These are phyloP conservation scores for Calyptomena viridis DNA, from an alignment of 2,113 vertebrate species.

Conservation along the genomic window DNA sequence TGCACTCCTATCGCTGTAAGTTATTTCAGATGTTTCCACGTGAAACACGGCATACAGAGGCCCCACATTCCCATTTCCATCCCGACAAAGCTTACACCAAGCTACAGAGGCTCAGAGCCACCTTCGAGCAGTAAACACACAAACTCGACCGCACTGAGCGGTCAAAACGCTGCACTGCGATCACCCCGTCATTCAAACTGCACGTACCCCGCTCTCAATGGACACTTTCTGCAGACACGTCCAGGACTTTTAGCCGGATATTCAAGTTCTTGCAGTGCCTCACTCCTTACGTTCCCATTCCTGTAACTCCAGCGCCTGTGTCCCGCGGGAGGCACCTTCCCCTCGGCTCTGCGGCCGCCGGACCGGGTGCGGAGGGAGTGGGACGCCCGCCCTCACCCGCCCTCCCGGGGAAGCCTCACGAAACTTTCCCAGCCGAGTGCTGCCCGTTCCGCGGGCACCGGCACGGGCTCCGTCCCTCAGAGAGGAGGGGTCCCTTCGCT, in stretches of 20 bases:
- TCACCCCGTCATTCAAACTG: background rate
- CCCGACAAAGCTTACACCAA: background rate
- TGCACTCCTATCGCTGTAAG: fast-evolving
- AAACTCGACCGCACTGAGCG: fast-evolving
- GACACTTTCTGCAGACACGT: background rate
- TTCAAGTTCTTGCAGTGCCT: background rate
- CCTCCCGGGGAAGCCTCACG: background rate
- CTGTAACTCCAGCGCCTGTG: background rate
- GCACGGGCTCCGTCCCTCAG: background rate
- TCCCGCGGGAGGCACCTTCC: background rate
- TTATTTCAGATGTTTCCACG: background rate
- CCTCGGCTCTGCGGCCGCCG: background rate
- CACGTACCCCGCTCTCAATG: fast-evolving
- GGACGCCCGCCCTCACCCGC: background rate
- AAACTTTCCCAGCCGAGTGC: background rate
- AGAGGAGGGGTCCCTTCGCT: background rate
- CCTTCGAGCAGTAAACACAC: background rate
- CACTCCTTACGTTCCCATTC: fast-evolving
- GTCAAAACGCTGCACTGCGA: background rate
- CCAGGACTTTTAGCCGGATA: too few species aligned
- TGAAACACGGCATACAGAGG: background rate
- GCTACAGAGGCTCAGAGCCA: background rate
- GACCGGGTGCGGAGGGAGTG: background rate
- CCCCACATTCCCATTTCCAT: background rate
- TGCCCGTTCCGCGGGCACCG: background rate